Evolutionary conservation across 2,888 invertebrate genomes (phyloP).

Genomic region (Aporophyla nigra): DNA sequence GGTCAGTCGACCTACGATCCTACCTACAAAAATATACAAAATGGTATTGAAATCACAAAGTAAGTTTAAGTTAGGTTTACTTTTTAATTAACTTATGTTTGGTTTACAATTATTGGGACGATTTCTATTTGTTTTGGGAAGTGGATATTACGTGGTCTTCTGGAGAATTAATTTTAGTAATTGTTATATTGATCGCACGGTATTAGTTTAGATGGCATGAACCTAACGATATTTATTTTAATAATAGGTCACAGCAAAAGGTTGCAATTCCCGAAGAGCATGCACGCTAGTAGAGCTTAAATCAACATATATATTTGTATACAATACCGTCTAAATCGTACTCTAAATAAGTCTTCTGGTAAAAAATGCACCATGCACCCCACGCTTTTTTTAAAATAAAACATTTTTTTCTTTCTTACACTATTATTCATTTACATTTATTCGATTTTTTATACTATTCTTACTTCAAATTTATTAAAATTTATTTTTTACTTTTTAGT

Average conservation of each 20-base stretch:
- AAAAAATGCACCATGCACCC: too few species aligned
- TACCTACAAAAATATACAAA: conserved; percentile 16
- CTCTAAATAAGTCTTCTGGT: not conserved
- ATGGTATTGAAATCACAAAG: conserved; percentile 47
- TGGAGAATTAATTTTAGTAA: conserved; percentile 6
- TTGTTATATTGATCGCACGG: conserved; percentile 38
- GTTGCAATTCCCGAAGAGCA: not conserved
- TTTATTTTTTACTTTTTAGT: too few species aligned
- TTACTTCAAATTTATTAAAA: too few species aligned
- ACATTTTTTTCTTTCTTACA: too few species aligned
- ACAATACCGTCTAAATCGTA: not conserved
- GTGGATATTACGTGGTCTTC: conserved; percentile 25
- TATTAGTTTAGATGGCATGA: conserved; percentile 1
- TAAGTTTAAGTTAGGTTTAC: conserved; percentile 38
- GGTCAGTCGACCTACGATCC: conserved; percentile 4
- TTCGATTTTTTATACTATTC: too few species aligned
- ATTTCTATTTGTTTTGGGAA: conserved; percentile 49
- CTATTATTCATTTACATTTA: too few species aligned
- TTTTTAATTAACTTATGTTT: conserved; percentile 57
- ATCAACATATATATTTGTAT: too few species aligned
- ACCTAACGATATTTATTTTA: not conserved
- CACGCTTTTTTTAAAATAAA: too few species aligned
- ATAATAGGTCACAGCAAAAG: not conserved
- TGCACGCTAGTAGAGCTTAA: too few species aligned
- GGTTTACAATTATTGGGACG: conserved; percentile 38